phyloP scores from a whole-genome alignment of 2,888 invertebrate genomes.

The Cyclophora punctaria region DNA sequence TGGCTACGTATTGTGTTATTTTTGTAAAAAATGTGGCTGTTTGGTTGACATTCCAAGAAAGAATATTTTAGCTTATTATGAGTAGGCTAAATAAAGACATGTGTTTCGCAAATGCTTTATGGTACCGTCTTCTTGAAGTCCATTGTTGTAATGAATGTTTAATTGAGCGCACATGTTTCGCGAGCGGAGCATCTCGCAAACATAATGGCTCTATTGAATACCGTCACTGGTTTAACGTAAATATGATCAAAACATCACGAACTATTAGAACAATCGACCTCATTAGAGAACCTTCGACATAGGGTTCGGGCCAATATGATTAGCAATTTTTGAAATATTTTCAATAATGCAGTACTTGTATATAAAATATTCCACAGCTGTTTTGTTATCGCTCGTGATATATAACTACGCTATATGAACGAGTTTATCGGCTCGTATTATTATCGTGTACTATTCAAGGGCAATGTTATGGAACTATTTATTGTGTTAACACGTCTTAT shows the following conservation, averaged over 20 bases:
- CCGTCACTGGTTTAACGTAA: slow-evolving; percentile 13
- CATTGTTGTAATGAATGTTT: slow-evolving; percentile 21
- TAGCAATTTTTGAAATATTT: too few species aligned
- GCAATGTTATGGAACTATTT: slow-evolving; percentile 32
- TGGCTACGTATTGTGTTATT: slow-evolving; percentile 32
- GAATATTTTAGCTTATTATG: slow-evolving; percentile 4
- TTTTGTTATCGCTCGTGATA: slow-evolving; percentile 23
- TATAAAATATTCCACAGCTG: slow-evolving; percentile 18
- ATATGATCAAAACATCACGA: slow-evolving; percentile 11
- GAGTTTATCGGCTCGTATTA: slow-evolving; percentile 17
- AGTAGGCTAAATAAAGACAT: too few species aligned
- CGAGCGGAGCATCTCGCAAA: slow-evolving; percentile 10
- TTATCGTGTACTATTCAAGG: slow-evolving; percentile 42
- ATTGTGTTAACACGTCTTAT: slow-evolving; percentile 9
- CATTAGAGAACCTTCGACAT: too few species aligned
- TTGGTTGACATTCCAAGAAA: not conserved
- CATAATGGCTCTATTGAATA: slow-evolving; percentile 20
- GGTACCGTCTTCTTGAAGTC: slow-evolving; percentile 3
- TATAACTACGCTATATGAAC: slow-evolving; percentile 8
- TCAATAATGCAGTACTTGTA: too few species aligned
- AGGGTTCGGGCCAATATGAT: too few species aligned
- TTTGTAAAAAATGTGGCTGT: slow-evolving; percentile 21
- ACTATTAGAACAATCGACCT: slow-evolving; percentile 3
- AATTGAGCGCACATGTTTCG: slow-evolving; percentile 22
- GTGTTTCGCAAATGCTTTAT: too few species aligned